Evolutionary conservation across 2,888 invertebrate species (phyloP), one percentile per base, ranked within the genome.

Genomic region (Trissoscelio sp.): DNA sequence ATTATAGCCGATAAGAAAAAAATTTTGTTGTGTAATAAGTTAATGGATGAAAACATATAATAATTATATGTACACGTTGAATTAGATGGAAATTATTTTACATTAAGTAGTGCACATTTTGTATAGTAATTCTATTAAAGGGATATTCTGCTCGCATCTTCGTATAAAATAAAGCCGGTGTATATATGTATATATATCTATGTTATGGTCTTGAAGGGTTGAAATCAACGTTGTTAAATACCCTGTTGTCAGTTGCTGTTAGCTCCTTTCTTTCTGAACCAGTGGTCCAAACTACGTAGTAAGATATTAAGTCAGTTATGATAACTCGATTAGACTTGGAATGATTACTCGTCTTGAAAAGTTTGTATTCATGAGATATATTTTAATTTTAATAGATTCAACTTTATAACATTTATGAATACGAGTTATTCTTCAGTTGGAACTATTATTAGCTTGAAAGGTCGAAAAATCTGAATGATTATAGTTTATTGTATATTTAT

Each of bases 251-350:
- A 55, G 73, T 55, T 62, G 44, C 58, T 62, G 58, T 73, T 51
- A 62, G 34, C 55, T 62, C 53, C 28, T 73, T 62, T 73, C 73
- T 73, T 73, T 73, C 62, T 62, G 62, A 73, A 42, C 34, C 62
- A 73, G 53, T 73, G 73, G 53, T 62, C 58, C 73, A 62, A 53
- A 73, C 20, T 73, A 20, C 22, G 72, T 51, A 48, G 37, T 60
- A 72, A 72, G 53, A 73, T 62, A 73, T 73, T 73, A 62, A 60
- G 73, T 73, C 62, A 73, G 53, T 62, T 60, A 62, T 73, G 42
- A 51, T 58, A 62, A 73, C 62, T 62, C 53, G 53, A 62, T 62
- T 73, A 62, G 31, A 62, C 73, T 37, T 53, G 51, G 18, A 62
- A 62, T 62, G 31, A 62, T 73, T 62, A 73, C 42, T 72, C 51